A percentile compares a stretch with the other conserved stretches of the same genome.
These are phyloP conservation scores for Diloba caeruleocephala DNA, from an alignment of 2,888 invertebrate genomes.

Conservation along the genomic window DNA sequence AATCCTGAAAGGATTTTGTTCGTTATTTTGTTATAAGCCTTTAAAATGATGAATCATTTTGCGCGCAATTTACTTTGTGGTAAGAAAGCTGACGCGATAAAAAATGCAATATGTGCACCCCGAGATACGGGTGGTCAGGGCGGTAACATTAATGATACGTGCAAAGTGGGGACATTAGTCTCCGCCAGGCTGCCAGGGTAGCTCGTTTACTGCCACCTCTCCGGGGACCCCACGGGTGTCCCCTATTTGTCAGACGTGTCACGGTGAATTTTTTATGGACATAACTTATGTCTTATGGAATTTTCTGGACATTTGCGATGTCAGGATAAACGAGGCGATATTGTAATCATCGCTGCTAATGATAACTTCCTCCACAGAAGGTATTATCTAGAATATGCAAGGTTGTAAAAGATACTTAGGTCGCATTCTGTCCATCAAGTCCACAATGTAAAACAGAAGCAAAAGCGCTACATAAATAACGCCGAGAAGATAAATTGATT, in stretches of 20 bases:
- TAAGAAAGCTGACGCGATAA: conserved; percentile 28
- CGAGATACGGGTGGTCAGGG: conserved; percentile 51
- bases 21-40: conserved; percentile 24
- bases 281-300: conserved; percentile 54
- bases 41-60: conserved; percentile 27
- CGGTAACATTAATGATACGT: conserved; percentile 67
- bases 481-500: conserved; percentile 49
- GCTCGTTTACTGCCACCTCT: conserved; percentile 69
- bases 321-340: conserved; percentile 37
- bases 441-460: conserved; percentile 33
- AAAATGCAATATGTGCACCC: conserved; percentile 45
- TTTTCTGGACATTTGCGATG: conserved; percentile 38
- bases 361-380: neutral
- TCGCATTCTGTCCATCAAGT: neutral
- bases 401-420: neutral
- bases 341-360: conserved; percentile 34
- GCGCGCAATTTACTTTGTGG: conserved; percentile 13
- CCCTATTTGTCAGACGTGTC: conserved; percentile 69
- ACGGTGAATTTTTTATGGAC: conserved; percentile 67
- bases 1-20: conserved; percentile 25
- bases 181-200: conserved; percentile 49
- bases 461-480: conserved; percentile 46
- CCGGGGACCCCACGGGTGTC: conserved; percentile 65
- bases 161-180: conserved; percentile 73
- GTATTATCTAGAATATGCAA: neutral